Percentiles rank a stretch among this genome's conserved stretches.
Evolutionary conservation across 2,797 vertebrate genomes (phyloP).

Genomic region (Brachyalestes nurse): DNA sequence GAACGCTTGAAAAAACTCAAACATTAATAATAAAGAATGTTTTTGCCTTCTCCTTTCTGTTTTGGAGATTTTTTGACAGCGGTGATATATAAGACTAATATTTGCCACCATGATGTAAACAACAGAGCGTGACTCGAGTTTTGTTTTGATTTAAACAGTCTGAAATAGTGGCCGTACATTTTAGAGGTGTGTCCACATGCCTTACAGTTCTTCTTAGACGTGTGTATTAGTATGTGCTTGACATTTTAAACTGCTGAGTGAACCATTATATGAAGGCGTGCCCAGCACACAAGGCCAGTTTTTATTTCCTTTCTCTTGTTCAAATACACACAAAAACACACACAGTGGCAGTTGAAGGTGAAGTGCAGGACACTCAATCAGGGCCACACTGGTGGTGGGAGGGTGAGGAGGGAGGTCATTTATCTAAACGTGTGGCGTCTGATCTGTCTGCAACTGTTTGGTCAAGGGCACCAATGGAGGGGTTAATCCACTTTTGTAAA

Average conservation of each 20-base stretch:
- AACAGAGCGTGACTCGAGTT: background rate
- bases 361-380: background rate
- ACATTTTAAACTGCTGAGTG: background rate
- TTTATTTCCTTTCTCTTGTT: background rate
- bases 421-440: background rate
- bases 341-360: constrained; percentile 6
- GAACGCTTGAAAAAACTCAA: too few relatives aligned
- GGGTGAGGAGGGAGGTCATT: background rate
- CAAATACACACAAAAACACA: constrained; percentile 3
- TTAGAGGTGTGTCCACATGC: background rate
- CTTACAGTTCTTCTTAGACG: background rate
- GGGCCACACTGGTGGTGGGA: background rate
- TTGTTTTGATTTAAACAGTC: background rate
- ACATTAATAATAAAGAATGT: too few relatives aligned
- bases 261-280: background rate
- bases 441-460: constrained; percentile 5
- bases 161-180: background rate
- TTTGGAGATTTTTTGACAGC: background rate
- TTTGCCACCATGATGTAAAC: background rate
- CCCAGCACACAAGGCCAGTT: background rate
- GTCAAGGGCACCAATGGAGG: constrained; percentile 15
- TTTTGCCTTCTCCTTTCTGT: background rate
- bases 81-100: background rate
- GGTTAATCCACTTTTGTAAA: background rate
- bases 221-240: background rate